These are phyloP conservation scores for Eulimnadia texana DNA, from an alignment of 1,140 invertebrate species.

Conservation along the genomic window DNA sequence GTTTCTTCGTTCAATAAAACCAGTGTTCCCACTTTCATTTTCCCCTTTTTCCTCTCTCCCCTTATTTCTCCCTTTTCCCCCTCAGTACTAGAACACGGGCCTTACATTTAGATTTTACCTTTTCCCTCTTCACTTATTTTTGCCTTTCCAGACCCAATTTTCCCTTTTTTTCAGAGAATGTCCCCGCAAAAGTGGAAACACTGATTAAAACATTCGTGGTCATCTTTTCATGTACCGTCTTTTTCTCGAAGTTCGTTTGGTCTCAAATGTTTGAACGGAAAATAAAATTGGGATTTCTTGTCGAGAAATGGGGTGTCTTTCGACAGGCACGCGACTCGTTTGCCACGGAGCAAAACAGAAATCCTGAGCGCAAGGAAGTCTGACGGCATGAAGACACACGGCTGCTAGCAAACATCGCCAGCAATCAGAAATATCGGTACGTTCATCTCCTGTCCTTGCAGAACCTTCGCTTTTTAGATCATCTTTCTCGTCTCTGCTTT, in stretches of 20 bases:
- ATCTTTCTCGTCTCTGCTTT: too few species aligned
- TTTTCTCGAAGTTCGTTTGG: slow-evolving; percentile 28
- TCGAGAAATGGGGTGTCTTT: slow-evolving; percentile 71
- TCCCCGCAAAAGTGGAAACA: too few species aligned
- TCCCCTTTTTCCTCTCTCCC: too few species aligned
- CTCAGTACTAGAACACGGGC: too few species aligned
- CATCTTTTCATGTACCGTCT: slow-evolving; percentile 43
- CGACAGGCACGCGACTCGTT: slow-evolving; percentile 75
- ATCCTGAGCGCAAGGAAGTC: slow-evolving; percentile 78
- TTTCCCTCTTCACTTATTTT: too few species aligned
- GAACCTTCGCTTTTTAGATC: too few species aligned
- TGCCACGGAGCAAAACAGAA: slow-evolving; percentile 93
- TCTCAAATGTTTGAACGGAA: slow-evolving; percentile 65
- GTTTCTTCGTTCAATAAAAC: slow-evolving; percentile 78
- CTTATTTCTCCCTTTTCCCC: too few species aligned
- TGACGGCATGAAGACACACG: slow-evolving; percentile 68
- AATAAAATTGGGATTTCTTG: slow-evolving; percentile 70
- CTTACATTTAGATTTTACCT: too few species aligned
- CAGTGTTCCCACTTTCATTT: too few species aligned
- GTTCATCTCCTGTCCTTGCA: neutral
- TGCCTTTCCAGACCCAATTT: too few species aligned
- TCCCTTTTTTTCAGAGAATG: too few species aligned
- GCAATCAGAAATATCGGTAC: slow-evolving; percentile 33
- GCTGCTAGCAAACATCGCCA: slow-evolving; percentile 83
- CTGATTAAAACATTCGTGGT: slow-evolving; percentile 92